A percentile compares a stretch with the other conserved stretches of the same genome.
Evolutionary conservation across 2,797 vertebrate genomes (phyloP).

Genomic region (Diplodus puntazzo): DNA sequence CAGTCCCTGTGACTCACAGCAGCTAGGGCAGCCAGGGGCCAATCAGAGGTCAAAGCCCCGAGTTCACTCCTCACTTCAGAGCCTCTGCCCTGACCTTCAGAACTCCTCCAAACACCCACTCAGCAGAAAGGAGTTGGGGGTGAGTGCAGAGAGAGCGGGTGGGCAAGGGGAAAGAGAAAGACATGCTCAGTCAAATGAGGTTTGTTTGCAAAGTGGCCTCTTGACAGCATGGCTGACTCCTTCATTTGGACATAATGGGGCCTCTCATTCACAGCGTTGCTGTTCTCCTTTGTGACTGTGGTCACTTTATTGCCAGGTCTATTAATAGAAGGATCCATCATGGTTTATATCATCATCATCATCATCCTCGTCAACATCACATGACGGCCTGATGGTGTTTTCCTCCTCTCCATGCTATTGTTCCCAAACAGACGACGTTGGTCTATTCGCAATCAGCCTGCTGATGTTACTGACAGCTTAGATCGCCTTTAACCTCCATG

Average conservation of each 20-base stretch:
- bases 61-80: slow-evolving; percentile 54
- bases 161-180: slow-evolving; percentile 56
- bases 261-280: slow-evolving; percentile 69
- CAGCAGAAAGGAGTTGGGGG: slow-evolving; percentile 79
- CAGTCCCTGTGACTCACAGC: slow-evolving; percentile 78
- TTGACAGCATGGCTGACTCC: slow-evolving; percentile 74
- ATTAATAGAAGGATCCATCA: slow-evolving; percentile 83
- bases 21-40: slow-evolving; percentile 60
- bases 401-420: slow-evolving; percentile 29
- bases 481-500: slow-evolving; percentile 3
- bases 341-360: slow-evolving; percentile 60
- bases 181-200: slow-evolving; percentile 68
- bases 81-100: slow-evolving; percentile 76
- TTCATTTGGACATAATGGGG: slow-evolving; percentile 81
- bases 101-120: slow-evolving; percentile 77
- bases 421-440: slow-evolving; percentile 30
- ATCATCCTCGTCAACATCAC: slow-evolving; percentile 73
- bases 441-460: slow-evolving; percentile 29
- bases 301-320: slow-evolving; percentile 71
- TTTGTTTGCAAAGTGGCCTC: slow-evolving; percentile 74
- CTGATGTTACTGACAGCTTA: slow-evolving; percentile 9
- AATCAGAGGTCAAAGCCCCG: slow-evolving; percentile 74
- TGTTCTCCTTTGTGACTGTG: slow-evolving; percentile 73
- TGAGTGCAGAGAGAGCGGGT: slow-evolving; percentile 33
- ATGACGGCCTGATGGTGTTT: slow-evolving; percentile 71